These are phyloP conservation scores for Prionailurus bengalensis DNA, from an alignment of 2,113 vertebrate species.

Conservation along the genomic window DNA sequence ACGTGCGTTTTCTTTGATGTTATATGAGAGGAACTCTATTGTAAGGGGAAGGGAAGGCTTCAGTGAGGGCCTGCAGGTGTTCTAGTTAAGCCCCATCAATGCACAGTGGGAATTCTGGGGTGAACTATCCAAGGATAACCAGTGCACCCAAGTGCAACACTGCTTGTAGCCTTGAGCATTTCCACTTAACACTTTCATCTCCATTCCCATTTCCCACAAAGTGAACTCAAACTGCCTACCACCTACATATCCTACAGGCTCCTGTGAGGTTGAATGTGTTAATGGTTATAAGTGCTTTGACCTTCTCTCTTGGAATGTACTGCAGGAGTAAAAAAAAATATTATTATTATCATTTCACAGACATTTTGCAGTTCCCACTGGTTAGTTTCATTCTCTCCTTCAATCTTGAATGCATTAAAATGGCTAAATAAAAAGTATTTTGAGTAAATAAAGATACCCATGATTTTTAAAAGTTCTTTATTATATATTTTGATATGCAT, in stretches of 20 bases:
- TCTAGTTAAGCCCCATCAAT: neutral
- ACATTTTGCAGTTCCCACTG: constrained; percentile 72
- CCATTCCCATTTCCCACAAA: neutral
- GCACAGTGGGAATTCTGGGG: neutral
- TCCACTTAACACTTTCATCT: constrained; percentile 60
- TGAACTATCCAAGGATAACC: neutral
- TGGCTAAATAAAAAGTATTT: constrained; percentile 81
- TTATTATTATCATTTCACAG: constrained; percentile 74
- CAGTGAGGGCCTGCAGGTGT: accelerated
- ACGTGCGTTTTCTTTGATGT: neutral
- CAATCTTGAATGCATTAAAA: constrained; percentile 77
- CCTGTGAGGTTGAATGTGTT: constrained; percentile 17
- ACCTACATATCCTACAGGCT: neutral
- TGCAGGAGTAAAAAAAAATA: constrained; percentile 56
- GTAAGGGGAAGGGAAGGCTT: neutral
- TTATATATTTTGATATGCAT: constrained; percentile 81
- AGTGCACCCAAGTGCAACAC: neutral
- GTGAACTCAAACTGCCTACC: neutral
- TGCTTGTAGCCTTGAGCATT: neutral
- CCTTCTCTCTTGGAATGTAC: constrained; percentile 71
- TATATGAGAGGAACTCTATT: neutral
- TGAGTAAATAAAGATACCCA: constrained; percentile 81
- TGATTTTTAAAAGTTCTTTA: constrained; percentile 83
- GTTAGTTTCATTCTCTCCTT: constrained; percentile 72
- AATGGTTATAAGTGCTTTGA: constrained; percentile 72